Conservation (phyloP, 92 coral and sea anemone genomes). For the Pocillopora meandrina region DNA sequence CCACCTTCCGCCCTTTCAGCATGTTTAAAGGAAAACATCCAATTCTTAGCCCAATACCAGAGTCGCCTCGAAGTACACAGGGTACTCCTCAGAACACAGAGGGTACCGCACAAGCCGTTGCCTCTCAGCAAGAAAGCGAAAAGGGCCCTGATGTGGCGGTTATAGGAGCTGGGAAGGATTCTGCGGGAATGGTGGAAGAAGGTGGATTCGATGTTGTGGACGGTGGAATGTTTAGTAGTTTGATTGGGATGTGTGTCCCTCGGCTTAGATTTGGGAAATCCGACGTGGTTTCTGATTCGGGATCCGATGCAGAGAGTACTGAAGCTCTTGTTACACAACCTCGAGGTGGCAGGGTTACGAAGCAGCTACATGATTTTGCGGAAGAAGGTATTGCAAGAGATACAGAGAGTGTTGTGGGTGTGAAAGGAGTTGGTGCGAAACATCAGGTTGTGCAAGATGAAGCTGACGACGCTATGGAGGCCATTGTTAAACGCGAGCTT, state of each 20-base stretch:
- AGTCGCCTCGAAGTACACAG: constrained; percentile 67
- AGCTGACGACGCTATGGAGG: constrained; percentile 56
- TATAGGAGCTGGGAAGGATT: not conserved
- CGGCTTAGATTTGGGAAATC: constrained; percentile 37
- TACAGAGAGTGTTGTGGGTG: not conserved
- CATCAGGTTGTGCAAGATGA: constrained; percentile 44
- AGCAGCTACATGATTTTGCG: constrained; percentile 3
- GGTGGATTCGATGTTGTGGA: constrained; percentile 75
- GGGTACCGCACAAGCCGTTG: constrained; percentile 12
- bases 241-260: constrained; percentile 68
- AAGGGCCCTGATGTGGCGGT: not conserved
- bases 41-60: constrained; percentile 84
- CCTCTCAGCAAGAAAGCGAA: not conserved
- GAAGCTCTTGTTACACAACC: not conserved
- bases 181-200: not conserved
- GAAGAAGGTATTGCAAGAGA: not conserved
- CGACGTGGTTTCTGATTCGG: constrained; percentile 42
- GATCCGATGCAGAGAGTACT: constrained; percentile 9
- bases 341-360: constrained; percentile 17
- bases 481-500: constrained; percentile 33
- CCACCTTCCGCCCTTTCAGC: constrained; percentile 47
- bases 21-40: constrained; percentile 56
- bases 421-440: constrained; percentile 49
- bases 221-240: constrained; percentile 62
- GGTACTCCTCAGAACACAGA: constrained; percentile 22